Percentiles rank a stretch among this genome's conserved stretches.
phyloP scores from a whole-genome alignment of 2,113 vertebrate species.

The Solea senegalensis region DNA sequence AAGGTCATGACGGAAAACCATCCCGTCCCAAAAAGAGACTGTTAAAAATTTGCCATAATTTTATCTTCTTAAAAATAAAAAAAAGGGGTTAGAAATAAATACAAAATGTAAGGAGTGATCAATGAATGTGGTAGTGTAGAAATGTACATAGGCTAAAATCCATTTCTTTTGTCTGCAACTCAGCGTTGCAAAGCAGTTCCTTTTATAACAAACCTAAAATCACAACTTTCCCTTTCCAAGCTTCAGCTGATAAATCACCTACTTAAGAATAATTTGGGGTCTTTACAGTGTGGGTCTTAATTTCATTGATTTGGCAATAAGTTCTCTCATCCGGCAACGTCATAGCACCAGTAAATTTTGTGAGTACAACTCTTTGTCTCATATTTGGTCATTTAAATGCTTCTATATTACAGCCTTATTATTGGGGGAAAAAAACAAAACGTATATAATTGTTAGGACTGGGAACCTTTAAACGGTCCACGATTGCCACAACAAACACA shows the following conservation, averaged over 20 bases:
- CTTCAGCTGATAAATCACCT: neutral
- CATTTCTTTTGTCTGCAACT: neutral
- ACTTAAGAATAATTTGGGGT: neutral
- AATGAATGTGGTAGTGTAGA: neutral
- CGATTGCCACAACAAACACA: conserved; percentile 7
- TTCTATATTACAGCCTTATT: neutral
- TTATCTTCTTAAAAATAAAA: conserved; percentile 12
- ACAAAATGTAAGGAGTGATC: conserved; percentile 7
- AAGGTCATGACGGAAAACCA: conserved; percentile 10
- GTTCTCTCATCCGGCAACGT: neutral
- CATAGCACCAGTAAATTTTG: neutral
- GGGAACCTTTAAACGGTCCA: neutral
- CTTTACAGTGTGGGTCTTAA: neutral
- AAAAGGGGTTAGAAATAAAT: neutral
- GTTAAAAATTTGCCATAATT: conserved; percentile 8
- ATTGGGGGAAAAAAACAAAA: neutral
- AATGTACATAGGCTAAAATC: neutral
- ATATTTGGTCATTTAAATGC: neutral
- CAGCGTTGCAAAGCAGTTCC: neutral
- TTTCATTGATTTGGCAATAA: neutral
- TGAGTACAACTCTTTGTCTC: neutral
- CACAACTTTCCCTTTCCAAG: neutral
- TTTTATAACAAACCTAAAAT: neutral
- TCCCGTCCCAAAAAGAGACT: neutral
- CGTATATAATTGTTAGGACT: neutral